Percentiles rank a stretch among this genome's conserved stretches.
Conservation (phyloP, 2,113 vertebrate species). For the Psophia crepitans region DNA sequence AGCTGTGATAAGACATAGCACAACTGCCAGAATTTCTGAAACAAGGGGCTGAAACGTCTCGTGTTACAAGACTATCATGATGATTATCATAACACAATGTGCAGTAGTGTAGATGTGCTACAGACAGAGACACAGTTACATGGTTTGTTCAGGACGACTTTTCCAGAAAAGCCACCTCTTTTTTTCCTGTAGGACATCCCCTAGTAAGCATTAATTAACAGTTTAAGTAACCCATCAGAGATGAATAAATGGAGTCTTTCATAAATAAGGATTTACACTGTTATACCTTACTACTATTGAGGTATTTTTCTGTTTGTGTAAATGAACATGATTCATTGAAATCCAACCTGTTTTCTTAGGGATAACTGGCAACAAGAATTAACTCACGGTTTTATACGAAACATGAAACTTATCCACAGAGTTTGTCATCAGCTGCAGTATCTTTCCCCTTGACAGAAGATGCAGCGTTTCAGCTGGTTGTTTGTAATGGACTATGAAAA, state of each 20-base stretch:
- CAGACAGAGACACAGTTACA: neutral
- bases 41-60: neutral
- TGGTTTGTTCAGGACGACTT: neutral
- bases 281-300: neutral
- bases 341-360: neutral
- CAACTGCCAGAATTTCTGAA: neutral
- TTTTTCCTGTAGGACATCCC: neutral
- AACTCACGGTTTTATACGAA: neutral
- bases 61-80: neutral
- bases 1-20: neutral
- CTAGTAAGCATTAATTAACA: neutral
- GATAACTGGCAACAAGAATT: neutral
- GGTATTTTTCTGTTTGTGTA: neutral
- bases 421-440: neutral
- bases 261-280: neutral
- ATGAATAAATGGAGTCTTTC: neutral
- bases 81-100: neutral
- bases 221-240: neutral
- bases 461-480: neutral
- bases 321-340: neutral
- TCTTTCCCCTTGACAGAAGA: neutral
- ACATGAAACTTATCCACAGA: neutral
- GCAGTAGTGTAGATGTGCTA: neutral
- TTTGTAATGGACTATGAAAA: neutral
- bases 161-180: neutral